phyloP scores from a whole-genome alignment of 1,140 invertebrate species.

The Lasioglossum baleicum region DNA sequence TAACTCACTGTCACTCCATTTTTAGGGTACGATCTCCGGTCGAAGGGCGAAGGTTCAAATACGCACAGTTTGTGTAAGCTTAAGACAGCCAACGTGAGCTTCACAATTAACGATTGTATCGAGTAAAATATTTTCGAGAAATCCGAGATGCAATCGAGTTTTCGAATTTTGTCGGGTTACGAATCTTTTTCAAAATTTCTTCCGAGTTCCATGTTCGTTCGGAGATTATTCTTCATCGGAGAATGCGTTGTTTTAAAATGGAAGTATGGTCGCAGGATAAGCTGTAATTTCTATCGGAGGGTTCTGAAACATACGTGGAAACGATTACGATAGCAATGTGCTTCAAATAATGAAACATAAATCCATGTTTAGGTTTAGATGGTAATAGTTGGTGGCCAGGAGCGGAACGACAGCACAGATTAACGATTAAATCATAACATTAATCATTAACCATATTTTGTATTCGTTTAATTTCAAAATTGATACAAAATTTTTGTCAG shows the following conservation, averaged over 20 bases:
- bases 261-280: not conserved
- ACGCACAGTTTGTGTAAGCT: slow-evolving; percentile 2
- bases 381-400: not conserved
- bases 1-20: no score
- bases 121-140: slow-evolving; percentile 28
- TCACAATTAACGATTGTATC: slow-evolving; percentile 5
- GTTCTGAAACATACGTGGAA: slow-evolving; percentile 53
- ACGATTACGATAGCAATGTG: slow-evolving; percentile 45
- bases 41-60: no score
- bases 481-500: no score
- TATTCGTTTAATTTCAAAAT: no score
- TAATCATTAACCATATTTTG: no score
- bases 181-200: not conserved
- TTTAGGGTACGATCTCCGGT: no score
- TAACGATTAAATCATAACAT: no score
- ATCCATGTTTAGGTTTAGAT: slow-evolving; percentile 43
- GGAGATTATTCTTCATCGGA: not conserved
- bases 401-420: not conserved
- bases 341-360: slow-evolving; percentile 55
- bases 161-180: not conserved
- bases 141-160: not conserved
- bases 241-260: not conserved
- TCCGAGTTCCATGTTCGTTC: not conserved
- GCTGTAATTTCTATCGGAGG: slow-evolving; percentile 3
- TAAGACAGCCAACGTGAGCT: not conserved